Percentiles rank a stretch among this genome's conserved stretches.
Evolutionary conservation across 2,113 vertebrate species (phyloP).

Genomic region (Pogona vitticeps): DNA sequence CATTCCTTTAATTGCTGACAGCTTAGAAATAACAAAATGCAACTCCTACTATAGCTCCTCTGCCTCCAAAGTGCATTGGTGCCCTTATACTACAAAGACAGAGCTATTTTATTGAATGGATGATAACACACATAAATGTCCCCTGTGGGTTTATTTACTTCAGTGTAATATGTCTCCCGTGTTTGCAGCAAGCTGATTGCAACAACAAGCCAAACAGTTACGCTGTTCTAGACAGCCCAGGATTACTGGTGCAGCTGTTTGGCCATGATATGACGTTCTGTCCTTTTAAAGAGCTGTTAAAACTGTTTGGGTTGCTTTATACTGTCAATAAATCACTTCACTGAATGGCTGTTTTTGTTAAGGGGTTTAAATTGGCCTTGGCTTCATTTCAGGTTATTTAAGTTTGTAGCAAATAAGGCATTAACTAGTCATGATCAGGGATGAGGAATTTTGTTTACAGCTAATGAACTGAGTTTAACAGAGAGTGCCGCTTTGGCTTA

Average conservation of each 20-base stretch:
- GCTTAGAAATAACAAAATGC: slow-evolving; percentile 30
- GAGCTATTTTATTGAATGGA: not conserved
- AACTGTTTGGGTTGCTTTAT: slow-evolving; percentile 73
- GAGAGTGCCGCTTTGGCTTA: slow-evolving; percentile 29
- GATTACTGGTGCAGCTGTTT: slow-evolving; percentile 66
- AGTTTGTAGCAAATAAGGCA: slow-evolving; percentile 64
- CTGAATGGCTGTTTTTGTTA: slow-evolving; percentile 72
- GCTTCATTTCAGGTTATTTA: slow-evolving; percentile 68
- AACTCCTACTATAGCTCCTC: not conserved
- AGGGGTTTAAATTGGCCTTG: slow-evolving; percentile 66
- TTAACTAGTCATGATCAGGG: slow-evolving; percentile 69
- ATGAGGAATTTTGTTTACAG: slow-evolving; percentile 66
- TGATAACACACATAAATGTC: not conserved
- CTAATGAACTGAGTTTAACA: slow-evolving; percentile 40
- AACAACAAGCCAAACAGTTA: slow-evolving; percentile 46
- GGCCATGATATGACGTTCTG: slow-evolving; percentile 59
- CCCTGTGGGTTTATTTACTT: slow-evolving; percentile 21
- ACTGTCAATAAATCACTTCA: slow-evolving; percentile 64
- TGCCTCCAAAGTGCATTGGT: not conserved
- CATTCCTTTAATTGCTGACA: not conserved
- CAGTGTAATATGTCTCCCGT: slow-evolving; percentile 27
- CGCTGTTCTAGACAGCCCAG: slow-evolving; percentile 54
- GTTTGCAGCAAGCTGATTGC: slow-evolving; percentile 59
- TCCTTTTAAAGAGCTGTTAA: slow-evolving; percentile 69
- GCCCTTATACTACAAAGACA: not conserved